phyloP scores from a whole-genome alignment of 64 coral and sea anemone species.

The Stichodactyla helianthus region DNA sequence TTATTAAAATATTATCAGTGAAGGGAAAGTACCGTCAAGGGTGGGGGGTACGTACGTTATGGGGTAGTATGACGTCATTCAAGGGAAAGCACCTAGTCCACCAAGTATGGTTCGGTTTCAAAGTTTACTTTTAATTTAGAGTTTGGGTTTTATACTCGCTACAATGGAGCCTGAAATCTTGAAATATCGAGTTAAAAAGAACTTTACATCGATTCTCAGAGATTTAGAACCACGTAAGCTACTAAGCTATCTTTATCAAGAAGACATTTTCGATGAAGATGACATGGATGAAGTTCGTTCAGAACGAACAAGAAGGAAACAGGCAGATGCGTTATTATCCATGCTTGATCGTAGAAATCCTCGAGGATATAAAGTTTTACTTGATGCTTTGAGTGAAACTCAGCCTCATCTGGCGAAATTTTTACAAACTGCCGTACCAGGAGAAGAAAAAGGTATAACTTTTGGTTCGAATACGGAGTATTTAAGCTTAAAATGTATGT shows the following conservation, averaged over 20 bases:
- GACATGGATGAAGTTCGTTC: slow-evolving; percentile 71
- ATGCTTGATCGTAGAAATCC: slow-evolving; percentile 29
- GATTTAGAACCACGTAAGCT: slow-evolving; percentile 69
- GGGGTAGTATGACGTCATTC: too few relatives aligned
- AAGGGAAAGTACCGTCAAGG: too few relatives aligned
- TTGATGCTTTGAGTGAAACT: slow-evolving; percentile 10
- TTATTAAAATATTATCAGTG: too few relatives aligned
- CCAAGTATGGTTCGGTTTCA: too few relatives aligned
- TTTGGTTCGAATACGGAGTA: neutral
- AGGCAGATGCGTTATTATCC: slow-evolving; percentile 41
- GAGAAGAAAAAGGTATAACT: slow-evolving; percentile 7
- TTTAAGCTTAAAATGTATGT: too few relatives aligned
- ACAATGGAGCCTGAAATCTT: slow-evolving; percentile 23
- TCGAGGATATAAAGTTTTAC: slow-evolving; percentile 29
- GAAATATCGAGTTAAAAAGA: slow-evolving; percentile 42
- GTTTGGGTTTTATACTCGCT: neutral
- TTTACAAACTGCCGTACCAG: slow-evolving; percentile 29
- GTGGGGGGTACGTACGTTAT: too few relatives aligned
- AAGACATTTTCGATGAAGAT: slow-evolving; percentile 67
- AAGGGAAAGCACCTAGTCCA: too few relatives aligned
- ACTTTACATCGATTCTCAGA: slow-evolving; percentile 28
- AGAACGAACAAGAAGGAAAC: slow-evolving; percentile 53
- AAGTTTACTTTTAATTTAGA: too few relatives aligned
- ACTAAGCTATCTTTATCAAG: slow-evolving; percentile 69
- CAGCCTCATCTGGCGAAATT: slow-evolving; percentile 55